Percentiles rank a stretch among this genome's conserved stretches.
phyloP scores from a whole-genome alignment of 2,888 invertebrate genomes.

The Euclidia mi region DNA sequence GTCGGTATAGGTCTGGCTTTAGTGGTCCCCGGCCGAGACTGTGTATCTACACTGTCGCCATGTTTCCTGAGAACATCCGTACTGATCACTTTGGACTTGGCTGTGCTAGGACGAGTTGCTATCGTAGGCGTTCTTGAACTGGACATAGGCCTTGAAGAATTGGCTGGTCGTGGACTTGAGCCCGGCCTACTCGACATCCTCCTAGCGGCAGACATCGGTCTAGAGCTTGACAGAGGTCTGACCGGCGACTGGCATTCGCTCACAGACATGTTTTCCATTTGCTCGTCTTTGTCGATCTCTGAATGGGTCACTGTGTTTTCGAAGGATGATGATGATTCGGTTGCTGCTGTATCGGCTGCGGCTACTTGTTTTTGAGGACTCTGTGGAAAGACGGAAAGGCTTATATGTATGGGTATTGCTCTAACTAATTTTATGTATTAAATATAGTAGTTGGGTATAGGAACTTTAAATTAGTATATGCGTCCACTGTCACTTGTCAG shows the following conservation, averaged over 20 bases:
- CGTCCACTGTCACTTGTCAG: too few relatives aligned
- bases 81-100: slow-evolving; percentile 57
- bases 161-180: slow-evolving; percentile 52
- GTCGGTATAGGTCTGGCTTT: slow-evolving; percentile 79
- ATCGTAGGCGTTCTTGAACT: slow-evolving; percentile 56
- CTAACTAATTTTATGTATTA: too few relatives aligned
- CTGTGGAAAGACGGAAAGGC: slow-evolving; percentile 56
- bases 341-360: slow-evolving; percentile 17
- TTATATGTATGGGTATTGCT: too few relatives aligned
- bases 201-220: slow-evolving; percentile 39
- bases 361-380: slow-evolving; percentile 70
- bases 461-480: too few relatives aligned
- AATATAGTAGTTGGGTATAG: too few relatives aligned
- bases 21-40: slow-evolving; percentile 67
- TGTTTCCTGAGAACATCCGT: slow-evolving; percentile 67
- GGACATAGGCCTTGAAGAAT: slow-evolving; percentile 41
- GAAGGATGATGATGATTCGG: slow-evolving; percentile 66
- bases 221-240: slow-evolving; percentile 38
- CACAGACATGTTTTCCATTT: slow-evolving; percentile 39
- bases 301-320: slow-evolving; percentile 63
- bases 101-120: slow-evolving; percentile 50
- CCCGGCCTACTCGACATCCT: slow-evolving; percentile 40
- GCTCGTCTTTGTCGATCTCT: slow-evolving; percentile 62
- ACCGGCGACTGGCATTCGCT: slow-evolving; percentile 14
- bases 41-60: slow-evolving; percentile 52